Base-by-base conservation (phyloP, 2,888 invertebrate species). In the Parnassius orleans region DNA sequence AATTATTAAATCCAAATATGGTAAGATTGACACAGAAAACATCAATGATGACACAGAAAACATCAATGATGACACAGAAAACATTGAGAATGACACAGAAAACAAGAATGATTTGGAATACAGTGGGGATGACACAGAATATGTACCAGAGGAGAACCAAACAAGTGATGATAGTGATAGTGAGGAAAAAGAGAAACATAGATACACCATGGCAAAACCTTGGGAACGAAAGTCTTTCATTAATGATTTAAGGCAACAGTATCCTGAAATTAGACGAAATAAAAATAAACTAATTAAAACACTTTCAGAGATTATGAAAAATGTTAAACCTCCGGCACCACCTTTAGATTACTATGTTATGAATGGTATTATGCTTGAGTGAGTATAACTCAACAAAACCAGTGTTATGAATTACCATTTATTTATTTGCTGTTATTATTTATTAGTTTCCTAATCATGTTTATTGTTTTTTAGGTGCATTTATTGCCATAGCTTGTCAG, bases 261-360 rank as follows among this genome's bases (percentile, higher is more conserved):
- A 82, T 63, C 81, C 80, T 0, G 82, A 86, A 44, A 65, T 89
- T 53, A 70, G 65, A n/a, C 66, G 75, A 0, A 72, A 87, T 65
- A 66, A 72, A 5, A 73, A 81, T 1, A 66, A 73, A 10, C 68
- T 90, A 1, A 68, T 89, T 0, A 68, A 75, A 10, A 78, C 80
- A 5, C 66, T 90, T 12, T 75, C 79, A 9, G 76, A 77, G 53
- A 78, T 85, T 0, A 89, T 90, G 89, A 77, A 77, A 55, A 70
- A 66, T 41, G 68, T 77, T 0, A 83, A 80, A 50, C 72, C 79
- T 1, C 87, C 89, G 0, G 61, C 68, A 2, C 79, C 78, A 1
- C 86, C 86, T 0, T 63, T 58, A 42, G 81, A 81, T 55, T 83
- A 73, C 64, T 86, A 67, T 69, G 57, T 78, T 9, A 71, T 78